Evolutionary conservation across 2,888 invertebrate species (phyloP).

Genomic region (Shargacucullia verbasci): DNA sequence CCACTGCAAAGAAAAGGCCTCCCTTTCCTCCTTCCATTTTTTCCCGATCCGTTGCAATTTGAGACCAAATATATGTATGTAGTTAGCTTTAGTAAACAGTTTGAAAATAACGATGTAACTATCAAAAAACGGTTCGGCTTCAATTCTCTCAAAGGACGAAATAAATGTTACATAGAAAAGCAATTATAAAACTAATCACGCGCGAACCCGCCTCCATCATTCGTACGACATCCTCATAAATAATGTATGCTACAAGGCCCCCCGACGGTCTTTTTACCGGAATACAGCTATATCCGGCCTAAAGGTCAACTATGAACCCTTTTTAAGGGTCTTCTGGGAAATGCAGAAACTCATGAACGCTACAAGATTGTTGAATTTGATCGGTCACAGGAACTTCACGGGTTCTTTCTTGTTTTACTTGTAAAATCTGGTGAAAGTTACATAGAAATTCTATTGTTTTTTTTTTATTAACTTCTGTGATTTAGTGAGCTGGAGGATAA

Average conservation of each 20-base stretch:
- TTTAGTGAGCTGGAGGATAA: no score
- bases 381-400: constrained; percentile 1
- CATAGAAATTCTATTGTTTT: no score
- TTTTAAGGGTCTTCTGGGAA: constrained; percentile 44
- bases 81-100: no score
- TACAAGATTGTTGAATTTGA: constrained; percentile 17
- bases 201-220: constrained; percentile 43
- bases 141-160: constrained; percentile 5
- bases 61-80: no score
- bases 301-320: constrained; percentile 53
- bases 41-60: no score
- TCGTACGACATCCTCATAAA: constrained; percentile 56
- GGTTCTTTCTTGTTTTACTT: no score
- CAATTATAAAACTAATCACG: constrained; percentile 59
- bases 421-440: no score
- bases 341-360: constrained; percentile 34
- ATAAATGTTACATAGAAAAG: constrained; percentile 43
- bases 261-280: constrained; percentile 50
- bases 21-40: no score
- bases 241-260: constrained; percentile 55
- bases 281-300: constrained; percentile 43
- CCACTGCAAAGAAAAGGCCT: no score
- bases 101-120: neutral
- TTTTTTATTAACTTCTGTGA: no score
- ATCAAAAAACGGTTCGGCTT: constrained; percentile 6